Evolutionary conservation across 2,888 invertebrate genomes (phyloP), one percentile per base, ranked within the genome.

Genomic region (Agrochola lota): DNA sequence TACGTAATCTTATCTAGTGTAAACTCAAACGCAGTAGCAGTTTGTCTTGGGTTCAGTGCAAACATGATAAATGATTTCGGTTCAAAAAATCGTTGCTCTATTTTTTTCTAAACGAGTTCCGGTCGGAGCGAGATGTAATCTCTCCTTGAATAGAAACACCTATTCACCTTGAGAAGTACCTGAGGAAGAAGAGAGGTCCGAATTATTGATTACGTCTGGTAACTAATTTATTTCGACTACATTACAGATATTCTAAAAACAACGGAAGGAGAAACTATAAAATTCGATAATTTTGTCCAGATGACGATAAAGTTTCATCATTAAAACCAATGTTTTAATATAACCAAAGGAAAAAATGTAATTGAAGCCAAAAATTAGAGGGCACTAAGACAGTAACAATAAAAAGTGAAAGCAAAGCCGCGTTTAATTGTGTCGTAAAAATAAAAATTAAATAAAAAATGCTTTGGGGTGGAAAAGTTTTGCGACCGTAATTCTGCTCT

Each of bases 91-190:
- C 93, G 95, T 94, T 95, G 94, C 93, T 94, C 93, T 95, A 94
- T 94, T 94, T 94, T 87, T 90, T 94, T 93, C 91, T 94, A 94
- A 95, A 94, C 93, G 95, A 94, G 96, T 95, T 96, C 96, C 96
- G 95, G 96, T 95, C 88, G 94, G 91, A 92, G 94, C 92, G 90
- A 93, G 94, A 93, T 91, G 94, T 93, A 93, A 94, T 94, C 94
- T 93, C 92, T 95, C 94, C 94, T 94, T 94, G 94, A 92, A 95
- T 95, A 95, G 94, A 95, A 95, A 95, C 95, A 96, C 96, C 96
- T 96, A 96, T 96, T 96, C 96, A 96, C 96, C 96, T 96, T 96
- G 96, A 96, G 96, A 96, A 96, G 96, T 96, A 96, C 96, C 96
- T 96, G 96, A 92, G 95, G 94, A 96, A 96, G 95, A 96, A 96